These are phyloP conservation scores for Parasteatoda tepidariorum DNA, from an alignment of 1,140 invertebrate species.

Conservation along the genomic window DNA sequence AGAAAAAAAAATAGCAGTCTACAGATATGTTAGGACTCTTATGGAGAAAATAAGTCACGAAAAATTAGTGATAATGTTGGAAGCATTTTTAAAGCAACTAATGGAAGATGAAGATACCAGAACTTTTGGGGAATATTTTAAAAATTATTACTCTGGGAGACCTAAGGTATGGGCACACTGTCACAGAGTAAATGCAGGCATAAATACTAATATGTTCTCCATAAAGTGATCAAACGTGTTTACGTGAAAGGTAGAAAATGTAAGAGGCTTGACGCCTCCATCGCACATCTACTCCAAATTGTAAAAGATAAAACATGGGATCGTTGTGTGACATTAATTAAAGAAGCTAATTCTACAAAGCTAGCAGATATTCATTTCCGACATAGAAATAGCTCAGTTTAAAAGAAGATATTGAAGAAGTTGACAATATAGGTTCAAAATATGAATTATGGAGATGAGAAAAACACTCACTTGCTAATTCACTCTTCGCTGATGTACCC, in stretches of 20 bases:
- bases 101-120: conserved; percentile 9
- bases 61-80: conserved; percentile 6
- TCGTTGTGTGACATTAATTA: conserved; percentile 66
- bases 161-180: conserved; percentile 5
- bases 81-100: not conserved
- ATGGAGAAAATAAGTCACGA: conserved; percentile 2
- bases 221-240: conserved; percentile 9
- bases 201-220: conserved; percentile 43
- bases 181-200: conserved; percentile 6
- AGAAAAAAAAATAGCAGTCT: conserved; percentile 6
- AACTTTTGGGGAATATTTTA: conserved; percentile 32
- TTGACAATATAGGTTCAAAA: no score
- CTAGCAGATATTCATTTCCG: not conserved
- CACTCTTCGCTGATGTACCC: no score
- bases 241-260: conserved; percentile 30
- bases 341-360: not conserved
- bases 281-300: conserved; percentile 65
- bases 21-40: conserved; percentile 9
- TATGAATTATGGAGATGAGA: no score
- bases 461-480: no score
- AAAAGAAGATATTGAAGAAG: not conserved
- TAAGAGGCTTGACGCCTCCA: conserved; percentile 12
- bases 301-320: conserved; percentile 73
- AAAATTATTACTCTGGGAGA: conserved; percentile 10
- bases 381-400: not conserved